Evolutionary conservation across 1,140 invertebrate genomes (phyloP), one percentile per base, ranked within the genome.

Genomic region (Akabosia matsudoensis): DNA sequence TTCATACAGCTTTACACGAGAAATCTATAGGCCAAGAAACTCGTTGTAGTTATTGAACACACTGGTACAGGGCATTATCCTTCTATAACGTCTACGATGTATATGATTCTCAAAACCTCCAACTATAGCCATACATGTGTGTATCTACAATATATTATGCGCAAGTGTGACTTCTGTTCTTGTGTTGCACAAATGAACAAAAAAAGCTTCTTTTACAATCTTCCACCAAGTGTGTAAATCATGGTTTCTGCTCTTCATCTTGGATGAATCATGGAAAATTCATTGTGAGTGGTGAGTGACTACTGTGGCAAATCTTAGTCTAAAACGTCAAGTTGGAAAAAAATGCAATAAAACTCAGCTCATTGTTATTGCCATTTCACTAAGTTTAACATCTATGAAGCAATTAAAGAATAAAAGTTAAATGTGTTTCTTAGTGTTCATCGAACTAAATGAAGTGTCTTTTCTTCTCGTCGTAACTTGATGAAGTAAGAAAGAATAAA

Each of bases 21-120:
- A 18, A 18, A 45, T 18, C 37, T 45, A 45, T 56, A 56, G 54
- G 54, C 54, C 54, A 56, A 56, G 54, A 56, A 56, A 56, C 54
- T 56, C 54, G 10, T 45, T 45, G 37, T 45, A 45, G 37, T 45
- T 56, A 56, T 56, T 56, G 54, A 56, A 56, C 10, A 56, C 37
- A n/a, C 7, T 45, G 10, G 54, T 56, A 22, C 22, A 56, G 54
- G 54, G 54, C 54, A 56, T 56, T 56, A 56, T 56, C 54, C 54
- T 56, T 22, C 54, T 56, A 16, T 56, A 56, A 56, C 10, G 7
- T 56, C 24, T 45, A 45, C 37, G 18, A 45, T 45, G 7, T 18
- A 10, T 45, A 45, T 45, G 37, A 45, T 45, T n/a, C n/a, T n/a
- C n/a, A n/a, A n/a, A n/a, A n/a, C n/a, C n/a, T n/a, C n/a, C n/a